Base-by-base conservation (phyloP, 1,140 invertebrate genomes). In the Chionoecetes opilio region DNA sequence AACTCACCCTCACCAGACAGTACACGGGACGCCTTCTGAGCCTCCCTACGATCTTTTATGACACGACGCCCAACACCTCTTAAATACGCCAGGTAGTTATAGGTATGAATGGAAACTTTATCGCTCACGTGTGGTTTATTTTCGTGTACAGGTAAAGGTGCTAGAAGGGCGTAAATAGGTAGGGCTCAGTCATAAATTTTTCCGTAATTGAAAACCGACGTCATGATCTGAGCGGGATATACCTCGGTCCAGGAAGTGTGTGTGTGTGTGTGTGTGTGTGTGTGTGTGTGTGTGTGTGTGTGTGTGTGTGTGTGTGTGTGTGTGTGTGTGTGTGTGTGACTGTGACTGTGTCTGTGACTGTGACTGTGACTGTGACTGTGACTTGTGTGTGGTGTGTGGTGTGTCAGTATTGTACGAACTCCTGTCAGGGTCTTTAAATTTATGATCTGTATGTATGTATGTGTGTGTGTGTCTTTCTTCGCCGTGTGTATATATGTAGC, bases 121-220 rank as follows among this genome's bases (percentile, higher is more conserved):
- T 91, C 89, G 89, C 34, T 38, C 89, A 8, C 11, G n/a, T 31
- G 41, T 53, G 21, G 34, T 5, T 0, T n/a, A n/a, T 31, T 6
- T 32, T 92, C 32, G 91, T n/a, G n/a, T n/a, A n/a, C n/a, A n/a
- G n/a, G 63, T 2, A 53, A n/a, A 92, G 91, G 91, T 92, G 91
- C 63, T 92, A 92, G 82, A 92, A 92, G 91, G 91, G 53, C 53
- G 91, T 9, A 14, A 17, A 17, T 53, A 17, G 91, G 91, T 82
- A 35, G 35, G 91, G 11, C 29, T 0, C 21, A 63, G 14, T 37
- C 91, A 82, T 92, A 92, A 92, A 92, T 92, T 92, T 75, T 92
- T 82, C 53, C 31, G 91, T 92, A 92, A 92, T 92, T 92, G 91
- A 92, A 92, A 92, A 75, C 53, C 29, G 37, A 92, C 91, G 91